Percentiles rank a stretch among this genome's conserved stretches.
Conservation (phyloP, 1,140 invertebrate genomes). For the Drosophila busckii region DNA sequence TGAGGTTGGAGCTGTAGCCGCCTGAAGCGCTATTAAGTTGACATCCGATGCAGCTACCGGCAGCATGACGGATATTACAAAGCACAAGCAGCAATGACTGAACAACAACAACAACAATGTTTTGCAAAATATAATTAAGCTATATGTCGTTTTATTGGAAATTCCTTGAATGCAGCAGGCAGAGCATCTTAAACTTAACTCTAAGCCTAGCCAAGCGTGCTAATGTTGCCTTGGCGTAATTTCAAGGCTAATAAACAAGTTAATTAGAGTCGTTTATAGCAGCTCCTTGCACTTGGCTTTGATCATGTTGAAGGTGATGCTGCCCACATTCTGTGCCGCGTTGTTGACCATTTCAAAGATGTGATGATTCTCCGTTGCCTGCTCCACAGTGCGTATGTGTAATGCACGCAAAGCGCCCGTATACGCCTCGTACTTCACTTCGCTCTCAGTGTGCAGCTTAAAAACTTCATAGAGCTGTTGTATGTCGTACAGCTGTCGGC, state of each 20-base stretch:
- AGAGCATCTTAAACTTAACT: not conserved
- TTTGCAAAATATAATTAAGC: constrained; percentile 49
- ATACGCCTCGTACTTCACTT: constrained; percentile 57
- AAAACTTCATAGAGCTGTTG: constrained; percentile 60
- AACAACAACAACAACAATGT: constrained; percentile 9
- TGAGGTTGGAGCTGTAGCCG: constrained; percentile 2
- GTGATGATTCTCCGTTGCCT: constrained; percentile 47
- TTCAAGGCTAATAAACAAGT: not conserved
- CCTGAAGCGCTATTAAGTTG: constrained; percentile 38
- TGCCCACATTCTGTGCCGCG: constrained; percentile 65
- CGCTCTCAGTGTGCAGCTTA: constrained; percentile 62
- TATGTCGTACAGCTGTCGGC: constrained; percentile 45
- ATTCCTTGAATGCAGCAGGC: constrained; percentile 6
- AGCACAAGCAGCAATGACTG: constrained; percentile 15
- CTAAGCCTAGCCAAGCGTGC: not conserved
- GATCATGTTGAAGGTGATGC: constrained; percentile 67
- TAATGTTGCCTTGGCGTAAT: too few relatives aligned
- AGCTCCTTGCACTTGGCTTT: constrained; percentile 63
- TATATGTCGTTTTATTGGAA: constrained; percentile 23
- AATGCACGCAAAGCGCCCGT: constrained; percentile 30
- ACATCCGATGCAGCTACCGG: constrained; percentile 46
- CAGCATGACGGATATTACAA: constrained; percentile 51
- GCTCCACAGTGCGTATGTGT: constrained; percentile 50
- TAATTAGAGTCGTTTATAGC: constrained; percentile 12
- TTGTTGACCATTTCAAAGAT: constrained; percentile 63